Evolutionary conservation across 2,113 vertebrate species (phyloP), one percentile per base, ranked within the genome.

Genomic region (Spilogale gracilis): DNA sequence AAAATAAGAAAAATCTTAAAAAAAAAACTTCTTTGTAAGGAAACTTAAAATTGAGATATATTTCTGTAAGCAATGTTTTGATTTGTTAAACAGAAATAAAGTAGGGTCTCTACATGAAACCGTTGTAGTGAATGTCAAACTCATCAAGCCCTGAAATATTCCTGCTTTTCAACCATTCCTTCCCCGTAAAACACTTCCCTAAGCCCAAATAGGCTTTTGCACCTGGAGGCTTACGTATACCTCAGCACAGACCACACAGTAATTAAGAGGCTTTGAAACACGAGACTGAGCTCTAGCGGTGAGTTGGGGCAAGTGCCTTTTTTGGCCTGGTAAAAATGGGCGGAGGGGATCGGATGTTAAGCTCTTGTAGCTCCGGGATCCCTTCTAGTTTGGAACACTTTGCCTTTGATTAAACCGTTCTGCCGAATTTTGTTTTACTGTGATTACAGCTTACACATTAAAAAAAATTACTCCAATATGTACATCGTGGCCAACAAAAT

Each of bases 61-160:
- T 87, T 93, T 71, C 73, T 79, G 76, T 71, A 88, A 87, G 60
- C 25, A 50, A 54, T 63, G 87, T 52, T 92, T 94, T 67, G 48
- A 13, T 89, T 95, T 92, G 69, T 76, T 92, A 87, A 91, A 85
- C 50, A 58, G 83, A 82, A 89, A 93, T 48, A 82, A 82, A 78
- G 2, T 25, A 90, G 30, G 10, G 16, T 43, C 25, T 69, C 32
- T 80, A 69, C 69, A 63, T 43, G 27, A 82, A 88, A 92, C 32
- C 45, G 17, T 78, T 76, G 9, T 0, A 83, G 67, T 58, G 69
- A 92, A 89, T 80, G 45, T 84, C 63, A 65, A 27, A 73, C 79
- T 88, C 27, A 61, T 58, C 7, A 52, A 85, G 32, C 43, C 48
- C 20, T 27, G 17, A 61, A n/a, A 32, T 74, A 74, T 67, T 92